These are phyloP conservation scores for Chrysochloris asiatica DNA, from an alignment of 2,113 vertebrate genomes.

Conservation along the genomic window DNA sequence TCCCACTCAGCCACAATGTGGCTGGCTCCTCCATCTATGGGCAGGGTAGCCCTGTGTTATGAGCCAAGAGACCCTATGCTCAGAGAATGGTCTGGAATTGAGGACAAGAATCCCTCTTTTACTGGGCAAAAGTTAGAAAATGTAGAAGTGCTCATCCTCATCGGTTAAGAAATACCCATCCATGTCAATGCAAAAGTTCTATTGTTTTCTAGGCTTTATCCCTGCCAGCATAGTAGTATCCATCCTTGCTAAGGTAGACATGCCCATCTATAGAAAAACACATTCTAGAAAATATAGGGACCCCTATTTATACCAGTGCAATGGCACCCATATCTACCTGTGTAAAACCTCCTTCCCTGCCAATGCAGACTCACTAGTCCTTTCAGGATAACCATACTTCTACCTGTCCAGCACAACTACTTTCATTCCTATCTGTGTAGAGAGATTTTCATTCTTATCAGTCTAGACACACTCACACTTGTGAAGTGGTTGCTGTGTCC, in stretches of 20 bases:
- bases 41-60: background rate
- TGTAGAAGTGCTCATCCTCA: background rate
- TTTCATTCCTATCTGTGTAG: background rate
- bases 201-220: background rate
- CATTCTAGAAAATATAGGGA: background rate
- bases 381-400: background rate
- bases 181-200: background rate
- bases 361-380: background rate
- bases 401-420: background rate
- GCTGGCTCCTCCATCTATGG: background rate
- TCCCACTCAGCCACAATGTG: background rate
- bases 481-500: background rate
- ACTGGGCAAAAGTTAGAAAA: background rate
- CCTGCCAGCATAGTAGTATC: background rate
- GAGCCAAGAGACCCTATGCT: background rate
- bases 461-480: background rate
- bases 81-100: background rate
- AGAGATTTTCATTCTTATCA: no score
- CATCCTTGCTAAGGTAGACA: background rate
- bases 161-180: background rate
- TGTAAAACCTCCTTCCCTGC: background rate
- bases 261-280: background rate
- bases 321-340: background rate
- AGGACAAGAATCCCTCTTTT: background rate
- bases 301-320: background rate